phyloP scores from a whole-genome alignment of 2,113 vertebrate genomes.

The Aphelocoma coerulescens region DNA sequence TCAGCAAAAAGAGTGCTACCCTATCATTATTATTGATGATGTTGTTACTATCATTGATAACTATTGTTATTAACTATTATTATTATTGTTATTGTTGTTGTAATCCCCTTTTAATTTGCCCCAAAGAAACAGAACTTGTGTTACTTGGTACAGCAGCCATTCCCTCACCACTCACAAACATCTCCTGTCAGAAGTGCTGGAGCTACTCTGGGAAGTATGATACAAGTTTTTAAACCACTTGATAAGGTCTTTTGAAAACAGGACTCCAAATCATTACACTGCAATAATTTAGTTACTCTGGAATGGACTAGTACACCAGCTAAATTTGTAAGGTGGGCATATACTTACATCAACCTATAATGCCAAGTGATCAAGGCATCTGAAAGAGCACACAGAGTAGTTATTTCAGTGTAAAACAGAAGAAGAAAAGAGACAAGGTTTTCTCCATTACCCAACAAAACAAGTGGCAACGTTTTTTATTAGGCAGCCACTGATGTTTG shows the following conservation, averaged over 20 bases:
- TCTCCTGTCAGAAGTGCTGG: neutral
- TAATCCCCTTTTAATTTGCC: neutral
- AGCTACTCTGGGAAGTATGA: neutral
- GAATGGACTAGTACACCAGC: neutral
- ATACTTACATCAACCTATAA: neutral
- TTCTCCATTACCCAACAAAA: neutral
- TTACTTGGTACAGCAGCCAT: neutral
- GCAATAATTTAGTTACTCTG: neutral
- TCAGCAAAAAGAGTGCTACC: neutral
- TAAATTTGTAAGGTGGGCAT: neutral
- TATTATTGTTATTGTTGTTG: neutral
- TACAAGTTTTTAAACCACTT: neutral
- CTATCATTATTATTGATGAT: neutral
- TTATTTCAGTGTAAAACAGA: neutral
- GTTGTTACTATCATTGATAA: neutral
- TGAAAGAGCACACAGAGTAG: neutral
- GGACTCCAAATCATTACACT: neutral
- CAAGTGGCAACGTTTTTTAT: neutral
- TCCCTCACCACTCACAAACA: neutral
- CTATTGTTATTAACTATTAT: neutral
- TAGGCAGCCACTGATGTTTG: neutral
- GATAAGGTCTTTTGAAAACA: neutral
- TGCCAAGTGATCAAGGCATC: neutral
- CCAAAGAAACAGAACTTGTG: neutral
- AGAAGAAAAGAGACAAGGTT: neutral